Conservation (phyloP, 2,113 vertebrate genomes). For the Ailuropoda melanoleuca region DNA sequence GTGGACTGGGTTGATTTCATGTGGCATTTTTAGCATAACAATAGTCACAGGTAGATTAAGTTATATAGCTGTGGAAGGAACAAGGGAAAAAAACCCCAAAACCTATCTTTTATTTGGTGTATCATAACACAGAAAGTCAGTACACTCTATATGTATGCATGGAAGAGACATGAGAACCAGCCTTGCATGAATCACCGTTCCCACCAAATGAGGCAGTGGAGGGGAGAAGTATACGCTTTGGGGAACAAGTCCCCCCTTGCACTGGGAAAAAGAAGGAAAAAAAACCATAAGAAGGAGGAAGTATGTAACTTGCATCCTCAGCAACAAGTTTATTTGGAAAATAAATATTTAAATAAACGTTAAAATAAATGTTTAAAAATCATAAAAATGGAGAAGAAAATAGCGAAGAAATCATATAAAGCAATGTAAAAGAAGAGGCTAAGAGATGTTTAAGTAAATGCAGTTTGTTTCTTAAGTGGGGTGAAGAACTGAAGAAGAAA, state of each 20-base stretch:
- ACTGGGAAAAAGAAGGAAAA: neutral
- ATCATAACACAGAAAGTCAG: neutral
- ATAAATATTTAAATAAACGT: no score
- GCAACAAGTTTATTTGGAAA: neutral
- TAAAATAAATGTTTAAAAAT: neutral
- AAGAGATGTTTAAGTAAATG: neutral
- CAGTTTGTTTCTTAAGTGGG: neutral
- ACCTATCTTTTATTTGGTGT: neutral
- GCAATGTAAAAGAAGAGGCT: neutral
- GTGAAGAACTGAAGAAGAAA: neutral
- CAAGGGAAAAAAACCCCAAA: neutral
- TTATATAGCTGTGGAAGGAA: neutral
- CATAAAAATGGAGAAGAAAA: neutral
- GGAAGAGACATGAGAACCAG: neutral
- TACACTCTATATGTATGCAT: neutral
- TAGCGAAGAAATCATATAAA: neutral
- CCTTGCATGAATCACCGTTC: neutral
- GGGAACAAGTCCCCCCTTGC: neutral
- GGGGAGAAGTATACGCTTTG: neutral
- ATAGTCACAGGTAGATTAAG: neutral
- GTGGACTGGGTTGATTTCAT: neutral
- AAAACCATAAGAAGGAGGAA: neutral
- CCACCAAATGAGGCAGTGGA: neutral
- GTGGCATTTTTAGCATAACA: neutral
- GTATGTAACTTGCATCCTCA: neutral